Evolutionary conservation across 2,113 vertebrate species (phyloP), one percentile per base, ranked within the genome.

Genomic region (Campylomormyrus tamandua): DNA sequence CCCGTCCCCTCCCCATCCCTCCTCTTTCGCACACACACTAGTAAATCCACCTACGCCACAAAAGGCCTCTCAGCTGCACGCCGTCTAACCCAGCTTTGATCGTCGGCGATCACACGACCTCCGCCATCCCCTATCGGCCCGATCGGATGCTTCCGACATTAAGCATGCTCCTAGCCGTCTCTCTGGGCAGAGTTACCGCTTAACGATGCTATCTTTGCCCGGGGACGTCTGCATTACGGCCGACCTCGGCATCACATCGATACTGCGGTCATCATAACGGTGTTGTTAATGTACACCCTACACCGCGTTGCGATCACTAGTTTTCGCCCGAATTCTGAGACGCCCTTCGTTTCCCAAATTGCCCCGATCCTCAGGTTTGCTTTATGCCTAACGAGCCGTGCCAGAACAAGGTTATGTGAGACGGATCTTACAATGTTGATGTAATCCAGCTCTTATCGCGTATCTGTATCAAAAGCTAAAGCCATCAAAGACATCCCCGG

Each of bases 11-110:
- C 89, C 31, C 74, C 21, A 27, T 94, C 92, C 94, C 94, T 93
- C 91, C 92, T 93, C 93, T 95, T 95, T 94, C 94, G 95, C 94
- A 94, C 95, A 95, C 94, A 94, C 93, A 95, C 94, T 94, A 94
- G 93, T 92, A 92, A 94, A 95, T 95, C 94, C 94, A 94, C 94
- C 92, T 93, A 93, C 93, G 93, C 94, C 93, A 94, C 91, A 92
- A 91, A 92, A 91, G 92, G 92, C 91, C 93, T 92, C 92, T 80
- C 93, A 88, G 91, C 92, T 91, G 91, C 92, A 92, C 87, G 56
- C 89, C 83, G 88, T 83, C 91, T 92, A 91, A 92, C 45, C 88
- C 89, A 91, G 90, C 90, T 88, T 84, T 66, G 48, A 90, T 91
- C 87, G 84, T 66, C 87, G 52, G 89, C 66, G 91, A 91, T 48